phyloP scores from a whole-genome alignment of 2,113 vertebrate genomes.

The Muntiacus reevesi region DNA sequence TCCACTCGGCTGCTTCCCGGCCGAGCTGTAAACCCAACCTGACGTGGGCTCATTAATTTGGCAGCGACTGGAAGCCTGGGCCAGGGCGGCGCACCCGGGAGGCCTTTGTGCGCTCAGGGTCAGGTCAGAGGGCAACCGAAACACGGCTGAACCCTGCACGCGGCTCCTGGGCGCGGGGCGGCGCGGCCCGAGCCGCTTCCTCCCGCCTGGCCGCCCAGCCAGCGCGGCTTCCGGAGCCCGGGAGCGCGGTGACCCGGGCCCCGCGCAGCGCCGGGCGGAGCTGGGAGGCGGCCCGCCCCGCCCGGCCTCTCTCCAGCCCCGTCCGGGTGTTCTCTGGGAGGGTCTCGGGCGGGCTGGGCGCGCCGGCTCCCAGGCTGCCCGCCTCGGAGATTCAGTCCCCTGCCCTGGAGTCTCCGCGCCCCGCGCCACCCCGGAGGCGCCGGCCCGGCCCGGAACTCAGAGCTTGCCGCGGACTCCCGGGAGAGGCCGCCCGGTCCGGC shows the following conservation, averaged over 20 bases:
- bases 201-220: not conserved
- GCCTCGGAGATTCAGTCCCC: accelerated
- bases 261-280: not conserved
- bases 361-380: not conserved
- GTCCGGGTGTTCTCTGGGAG: not conserved
- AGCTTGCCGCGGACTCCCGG: not conserved
- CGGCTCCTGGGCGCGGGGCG: constrained; percentile 19
- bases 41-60: constrained; percentile 92
- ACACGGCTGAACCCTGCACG: constrained; percentile 80
- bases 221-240: not conserved
- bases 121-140: constrained; percentile 88
- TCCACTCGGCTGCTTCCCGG: constrained; percentile 88
- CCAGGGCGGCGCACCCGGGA: constrained; percentile 84
- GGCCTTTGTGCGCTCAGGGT: constrained; percentile 86
- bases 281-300: not conserved
- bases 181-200: not conserved
- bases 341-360: not conserved
- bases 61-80: constrained; percentile 86
- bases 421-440: constrained; percentile 75
- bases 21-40: constrained; percentile 88
- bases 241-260: not conserved
- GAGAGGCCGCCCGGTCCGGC: not conserved
- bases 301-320: not conserved
- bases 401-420: constrained; percentile 71
- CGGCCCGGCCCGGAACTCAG: constrained; percentile 66